phyloP scores from a whole-genome alignment of 1,140 invertebrate species.

The Drosophila elegans region DNA sequence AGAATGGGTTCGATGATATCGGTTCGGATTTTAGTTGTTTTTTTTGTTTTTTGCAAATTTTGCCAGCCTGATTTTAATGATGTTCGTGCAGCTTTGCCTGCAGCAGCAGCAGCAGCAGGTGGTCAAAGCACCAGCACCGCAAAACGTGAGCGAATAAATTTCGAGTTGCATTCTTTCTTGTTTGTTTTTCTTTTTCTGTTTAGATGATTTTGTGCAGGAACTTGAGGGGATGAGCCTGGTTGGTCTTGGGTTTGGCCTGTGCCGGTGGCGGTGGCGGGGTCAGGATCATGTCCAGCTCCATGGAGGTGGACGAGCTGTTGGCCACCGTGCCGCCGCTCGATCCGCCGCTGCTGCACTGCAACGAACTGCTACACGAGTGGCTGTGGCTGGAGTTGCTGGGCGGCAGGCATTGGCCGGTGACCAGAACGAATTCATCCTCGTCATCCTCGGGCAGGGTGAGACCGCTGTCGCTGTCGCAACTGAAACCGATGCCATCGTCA shows the following conservation, averaged over 20 bases:
- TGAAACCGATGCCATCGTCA: constrained; percentile 76
- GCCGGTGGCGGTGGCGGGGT: constrained; percentile 60
- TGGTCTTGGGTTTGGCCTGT: constrained; percentile 40
- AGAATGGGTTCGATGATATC: constrained; percentile 9
- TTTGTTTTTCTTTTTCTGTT: background rate
- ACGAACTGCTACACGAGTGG: constrained; percentile 50
- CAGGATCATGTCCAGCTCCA: constrained; percentile 58
- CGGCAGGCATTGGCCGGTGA: constrained; percentile 27
- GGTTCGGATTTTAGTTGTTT: background rate
- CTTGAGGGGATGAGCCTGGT: constrained; percentile 36
- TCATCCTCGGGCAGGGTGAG: constrained; percentile 46
- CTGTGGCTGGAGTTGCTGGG: constrained; percentile 49
- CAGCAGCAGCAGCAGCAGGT: constrained; percentile 21
- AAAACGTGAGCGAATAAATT: constrained; percentile 22
- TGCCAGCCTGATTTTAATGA: constrained; percentile 40
- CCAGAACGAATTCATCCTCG: constrained; percentile 58
- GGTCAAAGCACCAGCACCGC: constrained; percentile 4
- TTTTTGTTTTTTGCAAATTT: background rate
- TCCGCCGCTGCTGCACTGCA: constrained; percentile 59
- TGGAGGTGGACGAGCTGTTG: constrained; percentile 48
- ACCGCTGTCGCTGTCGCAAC: constrained; percentile 72
- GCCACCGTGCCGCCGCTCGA: constrained; percentile 6
- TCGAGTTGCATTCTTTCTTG: background rate
- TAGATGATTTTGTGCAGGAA: constrained; percentile 73
- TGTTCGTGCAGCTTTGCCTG: constrained; percentile 4